Evolutionary conservation across 1,140 invertebrate genomes (phyloP), one percentile per base, ranked within the genome.

Genomic region (Diuraphis noxia): DNA sequence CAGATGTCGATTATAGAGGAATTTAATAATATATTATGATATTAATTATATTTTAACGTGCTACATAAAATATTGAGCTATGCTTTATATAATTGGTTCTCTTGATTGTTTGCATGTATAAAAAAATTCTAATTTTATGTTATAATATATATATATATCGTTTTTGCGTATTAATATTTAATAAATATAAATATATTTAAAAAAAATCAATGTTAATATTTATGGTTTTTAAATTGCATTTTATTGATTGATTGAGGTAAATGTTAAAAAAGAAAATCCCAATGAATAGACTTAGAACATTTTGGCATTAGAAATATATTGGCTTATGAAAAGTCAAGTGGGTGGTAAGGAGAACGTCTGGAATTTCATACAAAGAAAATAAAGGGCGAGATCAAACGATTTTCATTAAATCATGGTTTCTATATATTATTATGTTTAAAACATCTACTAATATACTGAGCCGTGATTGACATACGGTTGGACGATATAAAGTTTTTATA

Each of bases 191-290:
- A 82, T 17, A 41, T 23, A 23, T 2, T 34, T 25, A 4, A 25
- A 23, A 81, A 38, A 81, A 49, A 43, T 34, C 84, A 40, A 43
- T 9, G 30, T 17, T 8, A 81, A 81, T 23, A 8, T 23, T 25
- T 8, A 81, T 81, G 36, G 40, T 34, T 85, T 82, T 85, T 85
- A 43, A 85, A 85, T 85, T 85, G 19, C n/a, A 34, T 85, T 85
- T 46, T 85, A 85, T 85, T 85, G 84, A 85, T 85, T 85, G n/a
- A 49, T 34, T 0, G 19, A 34, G 19, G 17, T 2, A 49, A 43
- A 34, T 17, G 43, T 85, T 85, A 8, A 43, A 85, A 46, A 85
- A 85, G n/a, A 85, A 85, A 46, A 23, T n/a, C 21, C 46, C 41
- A 40, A 49, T 34, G n/a, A 46, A 49, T 43, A 85, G 41, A 8